Percentiles rank a stretch among this genome's conserved stretches.
Conservation (phyloP, 1,140 invertebrate genomes). For the Hyles vespertilio region DNA sequence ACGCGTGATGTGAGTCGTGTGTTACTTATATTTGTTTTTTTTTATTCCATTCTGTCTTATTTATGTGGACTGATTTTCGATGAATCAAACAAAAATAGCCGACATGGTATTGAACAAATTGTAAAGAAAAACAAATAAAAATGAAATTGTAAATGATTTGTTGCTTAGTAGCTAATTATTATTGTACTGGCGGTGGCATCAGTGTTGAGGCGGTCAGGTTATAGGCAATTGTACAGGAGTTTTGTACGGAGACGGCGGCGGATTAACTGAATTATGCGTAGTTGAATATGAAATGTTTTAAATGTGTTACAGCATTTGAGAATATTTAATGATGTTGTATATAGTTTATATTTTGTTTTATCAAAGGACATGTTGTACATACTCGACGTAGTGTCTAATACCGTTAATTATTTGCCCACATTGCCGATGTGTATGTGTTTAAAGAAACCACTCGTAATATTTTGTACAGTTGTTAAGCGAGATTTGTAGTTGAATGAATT, state of each 20-base stretch:
- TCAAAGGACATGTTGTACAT: slow-evolving; percentile 68
- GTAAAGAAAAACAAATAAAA: slow-evolving; percentile 16
- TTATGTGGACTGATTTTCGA: slow-evolving; percentile 21
- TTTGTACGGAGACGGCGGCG: slow-evolving; percentile 34
- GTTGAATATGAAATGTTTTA: slow-evolving; percentile 75
- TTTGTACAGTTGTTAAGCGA: slow-evolving; percentile 74
- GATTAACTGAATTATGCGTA: slow-evolving; percentile 66
- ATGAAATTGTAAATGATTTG: slow-evolving; percentile 30
- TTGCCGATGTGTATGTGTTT: slow-evolving; percentile 58
- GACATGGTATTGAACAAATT: slow-evolving; percentile 27
- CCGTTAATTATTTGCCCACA: slow-evolving; percentile 56
- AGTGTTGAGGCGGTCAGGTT: slow-evolving; percentile 20
- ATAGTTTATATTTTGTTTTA: slow-evolving; percentile 75
- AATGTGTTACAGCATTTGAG: slow-evolving; percentile 75
- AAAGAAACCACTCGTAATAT: slow-evolving; percentile 72
- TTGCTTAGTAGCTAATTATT: slow-evolving; percentile 55
- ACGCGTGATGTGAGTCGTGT: slow-evolving; percentile 29
- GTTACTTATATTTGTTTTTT: slow-evolving; percentile 21
- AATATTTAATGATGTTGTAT: slow-evolving; percentile 75
- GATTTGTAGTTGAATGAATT: slow-evolving; percentile 71
- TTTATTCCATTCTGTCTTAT: slow-evolving; percentile 24
- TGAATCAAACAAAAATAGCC: slow-evolving; percentile 5
- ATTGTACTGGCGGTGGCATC: slow-evolving; percentile 21
- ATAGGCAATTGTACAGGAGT: slow-evolving; percentile 52
- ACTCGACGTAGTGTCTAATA: slow-evolving; percentile 45